phyloP scores from a whole-genome alignment of 2,888 invertebrate genomes.

The Cerastis leucographa region DNA sequence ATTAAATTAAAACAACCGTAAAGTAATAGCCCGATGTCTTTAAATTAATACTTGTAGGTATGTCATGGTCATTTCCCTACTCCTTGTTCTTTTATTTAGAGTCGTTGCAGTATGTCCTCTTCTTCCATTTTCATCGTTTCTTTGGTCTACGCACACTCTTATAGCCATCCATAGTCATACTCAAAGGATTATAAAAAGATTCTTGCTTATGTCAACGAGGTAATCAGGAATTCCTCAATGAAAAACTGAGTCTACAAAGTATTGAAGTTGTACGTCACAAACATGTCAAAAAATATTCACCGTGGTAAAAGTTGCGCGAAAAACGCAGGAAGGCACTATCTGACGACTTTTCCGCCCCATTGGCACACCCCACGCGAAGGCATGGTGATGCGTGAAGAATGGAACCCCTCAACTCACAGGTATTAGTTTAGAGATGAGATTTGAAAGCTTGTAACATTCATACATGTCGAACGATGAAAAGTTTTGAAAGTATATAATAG shows the following conservation, averaged over 20 bases:
- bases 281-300: conserved; percentile 69
- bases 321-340: conserved; percentile 70
- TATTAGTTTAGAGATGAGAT: conserved; percentile 65
- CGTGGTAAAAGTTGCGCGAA: conserved; percentile 49
- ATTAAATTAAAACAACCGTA: too few relatives aligned
- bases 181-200: not conserved
- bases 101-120: too few relatives aligned
- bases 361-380: conserved; percentile 66
- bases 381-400: conserved; percentile 74
- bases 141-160: not conserved
- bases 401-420: conserved; percentile 62
- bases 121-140: too few relatives aligned
- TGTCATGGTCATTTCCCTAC: too few relatives aligned
- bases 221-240: conserved; percentile 36
- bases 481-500: conserved; percentile 7
- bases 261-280: conserved; percentile 41
- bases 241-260: conserved; percentile 43
- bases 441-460: conserved; percentile 53
- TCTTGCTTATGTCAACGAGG: not conserved
- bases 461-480: conserved; percentile 37
- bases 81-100: too few relatives aligned
- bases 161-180: not conserved
- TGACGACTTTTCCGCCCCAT: conserved; percentile 74
- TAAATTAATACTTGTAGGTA: too few relatives aligned
- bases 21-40: too few relatives aligned